Evolutionary conservation across 2,113 vertebrate species (phyloP).

Genomic region (Nanorana parkeri): DNA sequence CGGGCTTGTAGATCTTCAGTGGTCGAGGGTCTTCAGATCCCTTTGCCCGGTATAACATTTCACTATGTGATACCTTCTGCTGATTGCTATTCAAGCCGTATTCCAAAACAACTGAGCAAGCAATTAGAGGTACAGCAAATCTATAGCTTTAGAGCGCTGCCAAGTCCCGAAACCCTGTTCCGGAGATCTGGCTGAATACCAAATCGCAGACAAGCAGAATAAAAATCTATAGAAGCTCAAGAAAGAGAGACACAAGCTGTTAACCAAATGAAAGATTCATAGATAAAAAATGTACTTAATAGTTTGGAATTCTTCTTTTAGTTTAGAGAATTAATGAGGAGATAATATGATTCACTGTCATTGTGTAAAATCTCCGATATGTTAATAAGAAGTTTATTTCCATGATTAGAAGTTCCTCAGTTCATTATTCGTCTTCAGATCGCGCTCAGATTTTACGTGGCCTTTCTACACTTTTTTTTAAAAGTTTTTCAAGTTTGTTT

Average conservation of each 20-base stretch:
- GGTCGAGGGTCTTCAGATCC: too few relatives aligned
- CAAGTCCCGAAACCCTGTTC: conserved; percentile 18
- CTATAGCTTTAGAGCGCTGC: conserved; percentile 16
- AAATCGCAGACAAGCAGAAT: conserved; percentile 6
- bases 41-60: background rate
- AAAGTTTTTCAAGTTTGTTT: too few relatives aligned
- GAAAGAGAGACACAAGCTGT: background rate
- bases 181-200: conserved; percentile 9
- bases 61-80: background rate
- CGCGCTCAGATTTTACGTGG: too few relatives aligned
- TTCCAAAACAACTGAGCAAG: conserved; percentile 5
- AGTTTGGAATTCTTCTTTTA: conserved; percentile 3
- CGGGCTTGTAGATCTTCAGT: too few relatives aligned
- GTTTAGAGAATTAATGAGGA: conserved; percentile 10
- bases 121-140: conserved; percentile 29
- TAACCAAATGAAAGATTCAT: conserved; percentile 32
- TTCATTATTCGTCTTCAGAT: too few relatives aligned
- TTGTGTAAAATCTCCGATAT: background rate
- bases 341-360: background rate
- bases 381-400: background rate
- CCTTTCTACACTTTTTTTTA: too few relatives aligned
- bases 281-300: conserved; percentile 28
- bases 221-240: background rate
- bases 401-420: background rate
- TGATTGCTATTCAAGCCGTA: conserved; percentile 5